Evolutionary conservation across 1,140 invertebrate species (phyloP).

Genomic region (Ericerus pela): DNA sequence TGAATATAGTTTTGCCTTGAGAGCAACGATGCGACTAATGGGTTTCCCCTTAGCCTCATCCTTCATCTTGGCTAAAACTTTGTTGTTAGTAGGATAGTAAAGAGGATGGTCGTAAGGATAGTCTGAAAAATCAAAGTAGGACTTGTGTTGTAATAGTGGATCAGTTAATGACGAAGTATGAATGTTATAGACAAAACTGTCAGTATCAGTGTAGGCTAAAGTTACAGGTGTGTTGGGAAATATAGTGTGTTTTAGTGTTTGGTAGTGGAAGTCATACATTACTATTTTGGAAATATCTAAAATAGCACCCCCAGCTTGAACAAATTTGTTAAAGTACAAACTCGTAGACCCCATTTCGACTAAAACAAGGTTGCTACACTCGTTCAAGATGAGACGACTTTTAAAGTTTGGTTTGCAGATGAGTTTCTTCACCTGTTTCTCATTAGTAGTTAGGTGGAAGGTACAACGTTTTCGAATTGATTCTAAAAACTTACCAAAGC

Average conservation of each 20-base stretch:
- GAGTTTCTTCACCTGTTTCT: slow-evolving; percentile 1
- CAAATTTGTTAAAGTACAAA: slow-evolving; percentile 16
- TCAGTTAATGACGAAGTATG: too few relatives aligned
- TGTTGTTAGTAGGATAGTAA: too few relatives aligned
- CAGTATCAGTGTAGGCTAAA: slow-evolving; percentile 29
- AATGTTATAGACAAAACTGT: slow-evolving; percentile 30
- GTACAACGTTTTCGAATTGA: slow-evolving; percentile 27
- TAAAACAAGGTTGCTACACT: slow-evolving; percentile 17
- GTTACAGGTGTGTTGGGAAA: slow-evolving; percentile 11
- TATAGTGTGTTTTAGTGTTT: slow-evolving; percentile 4
- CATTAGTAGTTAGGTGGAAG: slow-evolving; percentile 22
- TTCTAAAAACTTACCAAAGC: slow-evolving; percentile 30
- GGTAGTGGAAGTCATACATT: slow-evolving; percentile 21
- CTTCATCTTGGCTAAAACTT: too few relatives aligned
- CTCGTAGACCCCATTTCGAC: slow-evolving; percentile 13
- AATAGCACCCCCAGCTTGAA: slow-evolving; percentile 16
- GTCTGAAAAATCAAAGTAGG: too few relatives aligned
- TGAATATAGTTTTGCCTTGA: too few relatives aligned
- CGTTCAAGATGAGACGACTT: slow-evolving; percentile 16
- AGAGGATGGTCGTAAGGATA: too few relatives aligned
- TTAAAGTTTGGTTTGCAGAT: slow-evolving; percentile 17
- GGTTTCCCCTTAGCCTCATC: too few relatives aligned
- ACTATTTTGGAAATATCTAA: slow-evolving; percentile 19
- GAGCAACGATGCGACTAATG: too few relatives aligned
- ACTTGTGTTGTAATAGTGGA: too few relatives aligned